These are phyloP conservation scores for Sebastes baramenuke DNA, from an alignment of 2,797 vertebrate species.

Conservation along the genomic window DNA sequence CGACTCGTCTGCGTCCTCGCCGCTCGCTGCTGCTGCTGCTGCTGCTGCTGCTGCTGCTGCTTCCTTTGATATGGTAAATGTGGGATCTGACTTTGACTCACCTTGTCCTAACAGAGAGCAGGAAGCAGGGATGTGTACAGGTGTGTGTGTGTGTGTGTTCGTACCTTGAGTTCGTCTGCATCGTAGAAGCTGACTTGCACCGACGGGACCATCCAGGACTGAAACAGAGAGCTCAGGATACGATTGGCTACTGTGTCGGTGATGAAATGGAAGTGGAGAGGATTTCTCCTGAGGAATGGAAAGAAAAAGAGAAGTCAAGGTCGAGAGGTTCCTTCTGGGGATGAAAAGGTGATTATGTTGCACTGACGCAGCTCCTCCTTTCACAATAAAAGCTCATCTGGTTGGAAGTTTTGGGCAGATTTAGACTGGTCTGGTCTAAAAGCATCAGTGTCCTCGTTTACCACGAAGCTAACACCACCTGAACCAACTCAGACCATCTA, in stretches of 20 bases:
- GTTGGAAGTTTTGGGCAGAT: not conserved
- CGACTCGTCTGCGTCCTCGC: not conserved
- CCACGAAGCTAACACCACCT: not conserved
- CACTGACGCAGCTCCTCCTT: not conserved
- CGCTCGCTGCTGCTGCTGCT: not conserved
- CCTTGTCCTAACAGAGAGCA: not conserved
- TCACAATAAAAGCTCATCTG: not conserved
- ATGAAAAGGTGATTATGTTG: not conserved
- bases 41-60: not conserved
- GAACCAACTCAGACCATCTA: not conserved
- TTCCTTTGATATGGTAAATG: slow-evolving; percentile 18
- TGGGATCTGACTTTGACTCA: slow-evolving; percentile 17
- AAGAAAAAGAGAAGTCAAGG: not conserved
- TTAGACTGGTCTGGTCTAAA: not conserved
- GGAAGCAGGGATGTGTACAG: not conserved
- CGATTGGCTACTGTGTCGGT: slow-evolving; percentile 90
- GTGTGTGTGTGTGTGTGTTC: not conserved
- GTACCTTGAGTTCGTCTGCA: slow-evolving; percentile 92
- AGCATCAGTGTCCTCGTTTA: not conserved
- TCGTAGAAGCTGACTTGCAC: slow-evolving; percentile 94
- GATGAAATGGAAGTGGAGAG: slow-evolving; percentile 96
- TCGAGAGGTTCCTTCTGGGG: not conserved
- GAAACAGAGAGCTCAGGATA: slow-evolving; percentile 90
- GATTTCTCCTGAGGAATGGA: slow-evolving; percentile 88
- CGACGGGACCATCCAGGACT: slow-evolving; percentile 96